Percentiles rank a stretch among this genome's conserved stretches.
Evolutionary conservation across 2,888 invertebrate genomes (phyloP).

Genomic region (Netelia inedita): DNA sequence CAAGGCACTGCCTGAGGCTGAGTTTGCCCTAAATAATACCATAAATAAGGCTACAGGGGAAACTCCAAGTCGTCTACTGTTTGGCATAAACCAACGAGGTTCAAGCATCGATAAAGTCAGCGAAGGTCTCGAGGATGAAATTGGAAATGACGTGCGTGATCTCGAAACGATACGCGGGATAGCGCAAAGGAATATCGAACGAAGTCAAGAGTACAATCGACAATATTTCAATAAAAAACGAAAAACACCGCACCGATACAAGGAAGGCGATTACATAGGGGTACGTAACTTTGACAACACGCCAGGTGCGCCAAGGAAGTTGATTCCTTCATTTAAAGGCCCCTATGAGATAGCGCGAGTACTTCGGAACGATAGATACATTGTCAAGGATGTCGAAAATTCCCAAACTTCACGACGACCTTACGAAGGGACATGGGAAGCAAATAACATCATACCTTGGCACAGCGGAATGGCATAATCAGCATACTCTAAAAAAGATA

Average conservation of each 20-base stretch:
- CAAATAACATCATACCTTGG: too few relatives aligned
- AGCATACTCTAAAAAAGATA: too few relatives aligned
- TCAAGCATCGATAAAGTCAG: constrained; percentile 10
- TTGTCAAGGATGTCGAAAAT: constrained; percentile 56
- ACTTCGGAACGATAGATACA: constrained; percentile 70
- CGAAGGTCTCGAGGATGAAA: neutral
- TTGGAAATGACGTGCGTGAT: neutral
- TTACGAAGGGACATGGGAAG: constrained; percentile 1
- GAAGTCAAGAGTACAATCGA: constrained; percentile 72
- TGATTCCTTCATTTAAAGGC: constrained; percentile 71
- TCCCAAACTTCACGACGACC: constrained; percentile 7
- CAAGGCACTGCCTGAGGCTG: neutral
- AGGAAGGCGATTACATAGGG: constrained; percentile 68
- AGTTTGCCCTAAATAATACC: constrained; percentile 16
- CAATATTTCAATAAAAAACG: constrained; percentile 72
- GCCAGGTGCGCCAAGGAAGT: constrained; percentile 67
- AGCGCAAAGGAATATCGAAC: constrained; percentile 61
- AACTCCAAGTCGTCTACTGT: constrained; percentile 36
- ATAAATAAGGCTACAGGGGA: constrained; percentile 25
- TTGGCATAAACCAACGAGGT: constrained; percentile 36
- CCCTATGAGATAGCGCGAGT: constrained; percentile 66
- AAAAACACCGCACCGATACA: constrained; percentile 66
- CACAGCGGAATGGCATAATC: too few relatives aligned
- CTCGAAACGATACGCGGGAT: constrained; percentile 31
- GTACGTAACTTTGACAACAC: constrained; percentile 67